These are phyloP conservation scores for Harlomillsia oculata DNA, from an alignment of 1,140 invertebrate genomes.

Conservation along the genomic window DNA sequence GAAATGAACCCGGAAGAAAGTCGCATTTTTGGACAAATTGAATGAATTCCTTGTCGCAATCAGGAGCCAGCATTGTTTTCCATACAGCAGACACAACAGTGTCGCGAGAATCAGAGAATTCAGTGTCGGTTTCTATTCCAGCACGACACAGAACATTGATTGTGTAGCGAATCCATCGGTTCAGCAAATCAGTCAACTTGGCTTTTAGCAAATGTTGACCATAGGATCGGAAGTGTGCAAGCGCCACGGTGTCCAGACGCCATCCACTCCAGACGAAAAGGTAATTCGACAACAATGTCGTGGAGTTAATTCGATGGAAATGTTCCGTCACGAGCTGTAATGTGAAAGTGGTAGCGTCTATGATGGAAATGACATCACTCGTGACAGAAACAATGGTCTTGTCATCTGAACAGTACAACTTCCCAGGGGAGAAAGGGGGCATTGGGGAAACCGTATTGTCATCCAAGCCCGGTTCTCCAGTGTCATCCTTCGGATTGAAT, in stretches of 20 bases:
- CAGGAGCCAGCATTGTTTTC: background rate
- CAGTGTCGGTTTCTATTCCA: background rate
- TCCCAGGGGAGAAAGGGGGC: slow-evolving; percentile 16
- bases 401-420: slow-evolving; percentile 16
- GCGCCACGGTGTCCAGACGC: slow-evolving; percentile 18
- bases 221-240: slow-evolving; percentile 20
- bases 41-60: background rate
- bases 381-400: slow-evolving; percentile 22
- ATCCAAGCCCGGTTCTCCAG: background rate
- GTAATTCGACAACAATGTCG: slow-evolving; percentile 31
- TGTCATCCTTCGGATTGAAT: slow-evolving; percentile 5
- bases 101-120: background rate
- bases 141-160: slow-evolving; percentile 12
- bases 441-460: background rate
- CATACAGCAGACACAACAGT: background rate
- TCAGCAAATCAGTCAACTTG: slow-evolving; percentile 10
- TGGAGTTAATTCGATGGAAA: slow-evolving; percentile 21
- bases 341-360: slow-evolving; percentile 12
- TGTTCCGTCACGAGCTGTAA: slow-evolving; percentile 21
- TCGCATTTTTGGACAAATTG: background rate
- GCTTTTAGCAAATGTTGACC: slow-evolving; percentile 23
- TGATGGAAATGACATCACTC: slow-evolving; percentile 14
- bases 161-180: slow-evolving; percentile 24
- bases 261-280: slow-evolving; percentile 28
- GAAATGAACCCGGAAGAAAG: background rate